Percentiles rank a stretch among this genome's conserved stretches.
Evolutionary conservation across 1,140 invertebrate species (phyloP).

Genomic region (Triops cancriformis): DNA sequence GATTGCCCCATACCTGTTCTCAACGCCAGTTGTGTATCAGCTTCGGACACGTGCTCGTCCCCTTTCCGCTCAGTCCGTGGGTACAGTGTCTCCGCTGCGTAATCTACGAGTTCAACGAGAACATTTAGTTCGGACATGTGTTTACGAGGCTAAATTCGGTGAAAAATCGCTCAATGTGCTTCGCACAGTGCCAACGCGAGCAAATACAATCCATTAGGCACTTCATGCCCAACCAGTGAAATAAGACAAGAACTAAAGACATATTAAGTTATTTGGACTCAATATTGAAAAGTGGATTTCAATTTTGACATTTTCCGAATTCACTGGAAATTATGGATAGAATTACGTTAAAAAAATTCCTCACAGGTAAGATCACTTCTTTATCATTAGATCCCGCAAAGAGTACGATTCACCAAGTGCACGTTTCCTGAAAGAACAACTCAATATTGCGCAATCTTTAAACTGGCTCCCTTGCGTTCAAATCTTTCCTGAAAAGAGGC

Average conservation of each 20-base stretch:
- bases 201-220: not conserved
- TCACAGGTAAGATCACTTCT: too few species aligned
- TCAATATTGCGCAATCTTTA: too few species aligned
- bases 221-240: not conserved
- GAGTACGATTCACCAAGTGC: too few species aligned
- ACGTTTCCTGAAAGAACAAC: too few species aligned
- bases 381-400: too few species aligned
- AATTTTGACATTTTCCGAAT: not conserved
- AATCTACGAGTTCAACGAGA: not conserved
- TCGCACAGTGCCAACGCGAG: not conserved
- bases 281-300: not conserved
- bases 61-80: not conserved
- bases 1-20: slow-evolving; percentile 10
- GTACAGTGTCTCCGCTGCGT: not conserved
- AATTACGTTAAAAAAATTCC: too few species aligned
- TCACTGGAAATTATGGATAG: too few species aligned
- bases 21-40: not conserved
- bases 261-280: not conserved
- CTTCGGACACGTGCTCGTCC: slow-evolving; percentile 3
- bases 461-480: too few species aligned
- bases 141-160: too few species aligned
- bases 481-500: too few species aligned
- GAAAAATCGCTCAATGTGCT: not conserved
- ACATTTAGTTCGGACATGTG: too few species aligned
- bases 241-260: not conserved